Base-by-base conservation (phyloP, 2,888 invertebrate genomes). In the Heliothis peltigera region DNA sequence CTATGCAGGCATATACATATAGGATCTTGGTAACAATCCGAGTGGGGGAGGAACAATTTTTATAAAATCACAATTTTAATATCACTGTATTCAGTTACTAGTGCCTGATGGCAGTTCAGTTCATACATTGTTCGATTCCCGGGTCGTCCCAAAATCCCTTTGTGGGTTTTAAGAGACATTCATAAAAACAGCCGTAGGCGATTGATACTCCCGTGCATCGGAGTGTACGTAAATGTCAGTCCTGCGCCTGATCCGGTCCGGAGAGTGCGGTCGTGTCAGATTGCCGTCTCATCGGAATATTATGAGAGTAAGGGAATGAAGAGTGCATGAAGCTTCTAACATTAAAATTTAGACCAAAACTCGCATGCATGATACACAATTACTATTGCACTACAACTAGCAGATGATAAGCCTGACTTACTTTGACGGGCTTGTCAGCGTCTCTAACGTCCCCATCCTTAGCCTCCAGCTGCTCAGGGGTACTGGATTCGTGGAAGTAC, bases 401-500 rank as follows among this genome's bases (percentile, higher is more conserved):
- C 19, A 51, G 44, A 65, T 46, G 57, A 32, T 8, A 2, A 32
- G 32, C 32, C 1, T 32, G 8, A 32, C 32, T 80, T 64, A 79
- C 82, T 67, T 76, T 73, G 6, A 77, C 60, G 44, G 67, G 64
- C 0, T 39, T 46, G 0, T 46, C 22, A 2, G 67, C 67, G 15
- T 70, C 62, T 1, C 59, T 44, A 6, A 10, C 28, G 0, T 35
- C 53, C 0, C 67, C 73, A 0, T 62, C 60, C n/a, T 15, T 19
- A 0, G 35, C 39, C 0, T 21, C 1, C 6, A 25, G 21, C 18
- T 62, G 61, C 25, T 62, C 57, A 6, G 60, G 47, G 12, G 67
- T 51, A 42, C 82, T 62, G 0, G 77, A 65, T 67, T 94, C 94
- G 63, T 94, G 92, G 80, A 77, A 85, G 82, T 92, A 94, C 49